Conservation (phyloP, 92 coral and sea anemone species). For the Ricordea florida region DNA sequence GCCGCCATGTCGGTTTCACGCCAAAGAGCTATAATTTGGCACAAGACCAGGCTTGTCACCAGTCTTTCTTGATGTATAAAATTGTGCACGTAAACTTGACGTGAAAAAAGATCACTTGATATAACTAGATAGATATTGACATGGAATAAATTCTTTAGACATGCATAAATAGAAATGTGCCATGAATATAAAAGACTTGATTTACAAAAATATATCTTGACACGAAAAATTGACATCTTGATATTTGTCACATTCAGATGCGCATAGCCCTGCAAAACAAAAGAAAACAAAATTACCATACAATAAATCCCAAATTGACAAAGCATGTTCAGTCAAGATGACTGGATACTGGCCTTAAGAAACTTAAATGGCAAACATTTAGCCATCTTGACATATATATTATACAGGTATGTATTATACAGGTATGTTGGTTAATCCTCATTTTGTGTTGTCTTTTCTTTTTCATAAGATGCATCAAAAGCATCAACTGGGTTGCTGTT, state of each 20-base stretch:
- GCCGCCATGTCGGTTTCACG: slow-evolving; percentile 3
- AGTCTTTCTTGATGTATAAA: slow-evolving; percentile 11
- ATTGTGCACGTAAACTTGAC: background rate
- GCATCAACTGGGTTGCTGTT: too few relatives aligned
- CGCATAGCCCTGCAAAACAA: too few relatives aligned
- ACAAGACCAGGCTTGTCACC: background rate
- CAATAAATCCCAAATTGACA: too few relatives aligned
- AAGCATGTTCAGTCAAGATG: too few relatives aligned
- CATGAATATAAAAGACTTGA: slow-evolving; percentile 2
- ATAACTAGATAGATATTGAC: background rate
- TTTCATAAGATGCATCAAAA: too few relatives aligned
- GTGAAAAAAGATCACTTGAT: background rate
- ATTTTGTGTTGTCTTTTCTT: too few relatives aligned
- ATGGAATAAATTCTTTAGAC: background rate
- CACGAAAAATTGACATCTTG: background rate
- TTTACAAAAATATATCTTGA: background rate
- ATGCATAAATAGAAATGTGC: background rate
- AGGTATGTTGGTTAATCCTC: too few relatives aligned
- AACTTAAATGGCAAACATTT: too few relatives aligned
- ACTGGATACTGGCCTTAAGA: too few relatives aligned
- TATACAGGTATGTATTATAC: too few relatives aligned
- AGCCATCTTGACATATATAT: too few relatives aligned
- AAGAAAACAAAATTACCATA: too few relatives aligned
- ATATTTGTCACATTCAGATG: background rate
- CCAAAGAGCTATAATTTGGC: background rate